Base-by-base conservation (phyloP, 2,888 invertebrate species). In the Dimorphilus gyrociliatus region DNA sequence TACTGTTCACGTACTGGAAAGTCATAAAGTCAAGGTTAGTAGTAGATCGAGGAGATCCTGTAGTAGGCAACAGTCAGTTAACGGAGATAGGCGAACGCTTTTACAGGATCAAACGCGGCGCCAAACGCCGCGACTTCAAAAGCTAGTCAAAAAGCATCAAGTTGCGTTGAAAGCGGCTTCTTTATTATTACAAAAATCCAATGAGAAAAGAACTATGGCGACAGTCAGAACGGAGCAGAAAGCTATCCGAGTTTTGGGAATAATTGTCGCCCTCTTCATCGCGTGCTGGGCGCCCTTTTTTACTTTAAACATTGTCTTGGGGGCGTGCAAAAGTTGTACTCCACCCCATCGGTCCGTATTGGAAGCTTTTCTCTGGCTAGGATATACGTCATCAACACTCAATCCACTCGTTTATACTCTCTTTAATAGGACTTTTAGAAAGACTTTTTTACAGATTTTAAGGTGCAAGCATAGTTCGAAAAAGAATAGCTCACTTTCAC, bases 191-290 rank as follows among this genome's bases (percentile, higher is more conserved):
- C 41, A 46, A 33, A 44, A 44, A 23, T 44, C 46, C n/a, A 42
- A 45, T 19, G 42, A 43, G 5, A 44, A 47, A 24, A 38, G 33
- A 29, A 27, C 34, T 24, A 31, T 37, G 25, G 37, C 45, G 19
- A 78, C 49, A 24, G 63, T 88, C 31, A 71, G 81, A 3, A 70
- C 85, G 30, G 88, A 92, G 58, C 88, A 90, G 56, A 90, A 90
- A 60, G 92, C 92, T 1, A 88, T 90, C 8, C 86, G 90, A 66
- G 90, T 60, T 4, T 48, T 61, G 3, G 59, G 58, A 17, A 50
- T 57, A 12, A 56, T 61, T 31, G 60, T 61, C 38, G 49, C 47
- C 19, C 53, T 57, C 23, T 60, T 61, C 38, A 49, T 60, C 4
- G 39, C 57, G 16, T 56, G 55, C 40, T 60, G 61, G 59, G 55